These are phyloP conservation scores for Tragelaphus strepsiceros DNA, from an alignment of 2,113 vertebrate species.

Conservation along the genomic window DNA sequence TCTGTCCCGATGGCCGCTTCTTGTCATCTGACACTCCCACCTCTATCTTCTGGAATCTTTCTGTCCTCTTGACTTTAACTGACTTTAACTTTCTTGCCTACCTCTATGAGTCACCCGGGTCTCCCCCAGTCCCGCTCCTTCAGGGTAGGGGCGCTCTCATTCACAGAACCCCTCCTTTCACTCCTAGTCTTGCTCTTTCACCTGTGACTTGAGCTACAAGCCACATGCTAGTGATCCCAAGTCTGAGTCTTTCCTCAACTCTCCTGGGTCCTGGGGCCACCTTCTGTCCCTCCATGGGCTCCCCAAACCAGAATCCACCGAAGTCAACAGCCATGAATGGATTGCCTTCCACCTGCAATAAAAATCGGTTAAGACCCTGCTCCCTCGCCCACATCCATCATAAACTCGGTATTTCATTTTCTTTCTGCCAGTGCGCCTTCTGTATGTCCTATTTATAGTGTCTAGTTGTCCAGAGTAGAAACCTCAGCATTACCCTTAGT, in stretches of 20 bases:
- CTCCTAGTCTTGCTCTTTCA: not conserved
- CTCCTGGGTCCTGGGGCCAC: not conserved
- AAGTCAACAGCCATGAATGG: not conserved
- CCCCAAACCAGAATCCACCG: not conserved
- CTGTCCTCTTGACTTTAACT: not conserved
- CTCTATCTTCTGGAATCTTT: not conserved
- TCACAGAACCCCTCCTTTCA: not conserved
- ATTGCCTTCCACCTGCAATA: not conserved
- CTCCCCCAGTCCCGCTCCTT: not conserved
- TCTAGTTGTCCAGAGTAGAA: not conserved
- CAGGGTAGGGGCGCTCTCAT: accelerated
- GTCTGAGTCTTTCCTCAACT: not conserved
- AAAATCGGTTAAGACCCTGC: not conserved
- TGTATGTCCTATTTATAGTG: not conserved
- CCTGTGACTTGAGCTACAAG: not conserved
- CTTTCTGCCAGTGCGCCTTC: not conserved
- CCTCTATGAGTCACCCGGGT: not conserved
- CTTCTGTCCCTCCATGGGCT: not conserved
- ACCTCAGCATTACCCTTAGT: not conserved
- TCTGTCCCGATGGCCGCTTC: not conserved
- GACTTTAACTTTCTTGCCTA: not conserved
- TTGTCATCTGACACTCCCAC: not conserved
- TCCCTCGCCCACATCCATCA: not conserved
- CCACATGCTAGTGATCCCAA: not conserved
- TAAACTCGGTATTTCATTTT: not conserved